phyloP scores from a whole-genome alignment of 1,140 invertebrate genomes.

The Drosophila arizonae region DNA sequence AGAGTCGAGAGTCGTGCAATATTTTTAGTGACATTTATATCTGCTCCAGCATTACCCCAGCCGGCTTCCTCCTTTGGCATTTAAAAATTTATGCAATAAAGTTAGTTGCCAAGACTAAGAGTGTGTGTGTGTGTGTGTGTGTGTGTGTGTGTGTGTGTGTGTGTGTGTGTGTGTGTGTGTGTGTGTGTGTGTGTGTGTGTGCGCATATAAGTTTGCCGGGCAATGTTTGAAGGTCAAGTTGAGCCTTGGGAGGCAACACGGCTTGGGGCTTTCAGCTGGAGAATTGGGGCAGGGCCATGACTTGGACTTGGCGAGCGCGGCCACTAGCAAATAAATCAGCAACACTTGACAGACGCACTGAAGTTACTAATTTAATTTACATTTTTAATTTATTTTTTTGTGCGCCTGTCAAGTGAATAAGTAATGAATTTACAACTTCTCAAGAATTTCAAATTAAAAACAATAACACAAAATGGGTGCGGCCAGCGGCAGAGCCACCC shows the following conservation, averaged over 20 bases:
- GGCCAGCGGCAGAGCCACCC: constrained; percentile 2
- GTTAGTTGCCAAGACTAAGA: constrained; percentile 43
- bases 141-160: constrained; percentile 16
- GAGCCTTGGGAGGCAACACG: constrained; percentile 4
- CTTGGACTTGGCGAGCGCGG: not conserved
- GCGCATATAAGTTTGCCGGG: constrained; percentile 43
- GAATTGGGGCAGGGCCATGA: constrained; percentile 1
- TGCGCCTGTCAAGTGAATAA: constrained; percentile 76
- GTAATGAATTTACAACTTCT: constrained; percentile 81
- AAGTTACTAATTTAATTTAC: constrained; percentile 82
- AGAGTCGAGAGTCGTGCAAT: constrained; percentile 64
- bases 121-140: constrained; percentile 22
- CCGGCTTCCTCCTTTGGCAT: constrained; percentile 35
- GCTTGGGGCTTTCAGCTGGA: constrained; percentile 35
- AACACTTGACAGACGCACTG: constrained; percentile 80
- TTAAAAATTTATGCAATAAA: constrained; percentile 80
- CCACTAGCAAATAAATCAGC: constrained; percentile 77
- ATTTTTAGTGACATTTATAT: constrained; percentile 79
- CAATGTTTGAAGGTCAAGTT: constrained; percentile 63
- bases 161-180: constrained; percentile 20
- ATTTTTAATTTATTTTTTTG: constrained; percentile 78
- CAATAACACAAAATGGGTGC: constrained; percentile 74
- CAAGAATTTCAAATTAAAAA: constrained; percentile 82
- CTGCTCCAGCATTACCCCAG: constrained; percentile 17
- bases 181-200: constrained; percentile 10